These are phyloP conservation scores for Hoplodrina ambigua DNA, from an alignment of 2,888 invertebrate species.

Conservation along the genomic window DNA sequence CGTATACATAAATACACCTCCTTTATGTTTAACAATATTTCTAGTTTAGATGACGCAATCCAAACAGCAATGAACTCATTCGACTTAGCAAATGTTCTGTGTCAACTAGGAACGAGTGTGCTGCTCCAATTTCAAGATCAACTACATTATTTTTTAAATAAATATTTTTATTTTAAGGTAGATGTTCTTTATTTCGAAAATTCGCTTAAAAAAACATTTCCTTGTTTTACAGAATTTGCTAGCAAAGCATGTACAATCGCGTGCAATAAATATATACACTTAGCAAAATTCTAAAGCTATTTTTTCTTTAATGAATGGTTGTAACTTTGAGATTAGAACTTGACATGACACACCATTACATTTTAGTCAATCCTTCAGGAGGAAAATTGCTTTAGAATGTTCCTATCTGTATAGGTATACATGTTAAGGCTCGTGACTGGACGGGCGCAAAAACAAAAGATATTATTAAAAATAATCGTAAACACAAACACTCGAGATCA, in stretches of 20 bases:
- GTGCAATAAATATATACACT: no score
- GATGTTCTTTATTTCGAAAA: background rate
- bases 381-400: no score
- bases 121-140: conserved; percentile 14
- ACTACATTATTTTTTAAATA: conserved; percentile 4
- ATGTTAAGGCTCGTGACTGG: no score
- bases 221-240: background rate
- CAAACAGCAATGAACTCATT: background rate
- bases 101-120: conserved; percentile 15
- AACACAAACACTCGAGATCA: background rate
- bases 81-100: conserved; percentile 16
- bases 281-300: no score
- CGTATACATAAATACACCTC: background rate
- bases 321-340: no score
- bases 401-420: no score
- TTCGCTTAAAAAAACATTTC: background rate
- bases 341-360: no score
- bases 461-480: background rate
- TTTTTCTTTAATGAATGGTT: no score
- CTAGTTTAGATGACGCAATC: conserved; percentile 1
- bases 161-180: conserved; percentile 12
- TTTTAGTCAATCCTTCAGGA: no score
- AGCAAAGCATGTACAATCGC: background rate
- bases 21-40: background rate
- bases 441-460: no score